Base-by-base conservation (phyloP, 2,888 invertebrate species). In the Cephus sareptanus region DNA sequence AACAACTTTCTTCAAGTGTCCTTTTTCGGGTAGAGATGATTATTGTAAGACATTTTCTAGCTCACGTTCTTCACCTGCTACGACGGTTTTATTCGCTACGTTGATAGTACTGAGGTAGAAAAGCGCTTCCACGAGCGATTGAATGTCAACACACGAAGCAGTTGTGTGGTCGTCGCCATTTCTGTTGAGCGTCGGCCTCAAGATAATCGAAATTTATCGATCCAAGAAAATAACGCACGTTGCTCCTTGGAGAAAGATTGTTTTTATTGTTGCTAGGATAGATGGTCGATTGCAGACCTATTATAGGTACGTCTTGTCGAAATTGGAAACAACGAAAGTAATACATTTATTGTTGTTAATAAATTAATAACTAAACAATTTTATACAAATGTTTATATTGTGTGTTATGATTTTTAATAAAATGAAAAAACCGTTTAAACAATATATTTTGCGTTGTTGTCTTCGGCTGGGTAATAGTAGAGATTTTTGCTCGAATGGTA, bases 171-270 rank as follows among this genome's bases (percentile, higher is more conserved):
- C 75, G 80, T 80, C 84, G 82, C 82, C 85, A 84, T 85, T 84
- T 81, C 83, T 78, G 69, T 40, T 69, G 77, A 33, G 74, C 79
- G 80, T 56, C 56, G 76, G 71, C 30, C 73, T 77, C 79, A 74
- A 79, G 83, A 82, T 82, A 84, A 88, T 88, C 88, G 87, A 85
- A 86, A 84, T 82, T 75, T 81, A 82, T 82, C 82, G 82, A 81
- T 79, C 81, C 77, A 76, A 79, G 80, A 74, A 80, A 82, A 79
- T 79, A 80, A 80, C 75, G 69, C 71, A 73, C 74, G 75, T 35
- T 56, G 33, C 71, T 73, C 77, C 68, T 75, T 71, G 76, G 71
- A 70, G 56, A 77, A 11, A 75, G 31, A 56, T 34, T 40, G 73
- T 69, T 75, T 74, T 79, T 80, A 70, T 75, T 75, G 81, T 81